Percentiles rank a stretch among this genome's conserved stretches.
phyloP scores from a whole-genome alignment of 1,140 invertebrate species.

The Papilio polyxenes region DNA sequence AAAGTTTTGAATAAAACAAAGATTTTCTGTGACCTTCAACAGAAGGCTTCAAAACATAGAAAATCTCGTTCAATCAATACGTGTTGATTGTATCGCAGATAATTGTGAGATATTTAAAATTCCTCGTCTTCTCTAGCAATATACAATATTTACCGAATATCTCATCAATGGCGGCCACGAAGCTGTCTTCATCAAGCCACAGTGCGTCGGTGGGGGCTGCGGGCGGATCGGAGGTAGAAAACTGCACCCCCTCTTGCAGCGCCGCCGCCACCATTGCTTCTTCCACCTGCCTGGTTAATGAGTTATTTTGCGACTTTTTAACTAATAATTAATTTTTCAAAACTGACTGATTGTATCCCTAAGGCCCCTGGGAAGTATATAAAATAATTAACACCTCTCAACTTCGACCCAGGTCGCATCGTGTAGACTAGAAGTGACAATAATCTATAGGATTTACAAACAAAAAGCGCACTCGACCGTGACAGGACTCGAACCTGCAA shows the following conservation, averaged over 20 bases:
- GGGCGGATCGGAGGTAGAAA: conserved; percentile 40
- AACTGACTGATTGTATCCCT: too few relatives aligned
- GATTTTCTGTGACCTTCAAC: too few relatives aligned
- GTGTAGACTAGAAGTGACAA: too few relatives aligned
- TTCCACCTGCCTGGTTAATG: conserved; percentile 56
- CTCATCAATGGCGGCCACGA: conserved; percentile 57
- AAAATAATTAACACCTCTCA: too few relatives aligned
- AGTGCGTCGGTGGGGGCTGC: conserved; percentile 42
- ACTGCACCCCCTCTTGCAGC: conserved; percentile 67
- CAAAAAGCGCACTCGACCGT: not conserved
- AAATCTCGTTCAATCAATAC: too few relatives aligned
- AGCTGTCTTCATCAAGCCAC: conserved; percentile 56
- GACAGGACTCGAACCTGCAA: conserved; percentile 4
- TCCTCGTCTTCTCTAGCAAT: not conserved
- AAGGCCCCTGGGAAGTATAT: too few relatives aligned
- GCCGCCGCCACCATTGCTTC: conserved; percentile 65
- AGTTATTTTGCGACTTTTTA: not conserved
- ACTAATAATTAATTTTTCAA: too few relatives aligned
- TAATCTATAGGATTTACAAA: not conserved
- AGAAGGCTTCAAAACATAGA: too few relatives aligned
- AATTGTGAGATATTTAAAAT: too few relatives aligned
- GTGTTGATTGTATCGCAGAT: too few relatives aligned
- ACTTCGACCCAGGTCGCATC: too few relatives aligned
- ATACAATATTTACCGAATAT: conserved; percentile 57
- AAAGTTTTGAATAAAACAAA: too few relatives aligned